A percentile compares a stretch with the other conserved stretches of the same genome.
phyloP scores from a whole-genome alignment of 2,888 invertebrate species.

The Erebia ligea region DNA sequence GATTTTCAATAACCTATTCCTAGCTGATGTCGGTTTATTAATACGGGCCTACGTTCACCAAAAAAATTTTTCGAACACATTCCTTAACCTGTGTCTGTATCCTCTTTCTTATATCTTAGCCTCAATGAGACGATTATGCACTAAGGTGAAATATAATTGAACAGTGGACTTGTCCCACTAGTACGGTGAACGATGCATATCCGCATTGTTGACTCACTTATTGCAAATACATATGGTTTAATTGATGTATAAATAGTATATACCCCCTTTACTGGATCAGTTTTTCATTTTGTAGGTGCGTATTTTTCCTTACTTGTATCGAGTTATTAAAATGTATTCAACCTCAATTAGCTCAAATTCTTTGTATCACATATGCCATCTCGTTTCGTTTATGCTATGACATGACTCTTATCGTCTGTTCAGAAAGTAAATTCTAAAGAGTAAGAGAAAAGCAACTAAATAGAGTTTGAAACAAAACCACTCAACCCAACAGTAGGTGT shows the following conservation, averaged over 20 bases:
- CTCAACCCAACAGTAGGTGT: no score
- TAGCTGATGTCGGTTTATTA: no score
- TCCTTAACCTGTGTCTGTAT: background rate
- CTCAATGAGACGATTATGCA: slow-evolving; percentile 22
- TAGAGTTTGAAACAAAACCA: no score
- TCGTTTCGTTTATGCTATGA: no score
- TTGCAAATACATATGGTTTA: slow-evolving; percentile 31
- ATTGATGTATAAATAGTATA: slow-evolving; percentile 20
- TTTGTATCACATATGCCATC: no score
- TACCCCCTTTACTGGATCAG: background rate
- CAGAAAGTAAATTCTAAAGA: no score
- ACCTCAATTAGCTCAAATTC: no score
- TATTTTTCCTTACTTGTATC: background rate
- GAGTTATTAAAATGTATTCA: no score
- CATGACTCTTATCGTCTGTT: no score
- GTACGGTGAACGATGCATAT: slow-evolving; percentile 27
- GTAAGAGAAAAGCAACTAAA: no score
- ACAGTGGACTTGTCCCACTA: slow-evolving; percentile 25
- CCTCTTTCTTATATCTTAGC: background rate
- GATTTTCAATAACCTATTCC: no score
- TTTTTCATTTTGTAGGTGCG: background rate
- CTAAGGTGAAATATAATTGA: slow-evolving; percentile 15
- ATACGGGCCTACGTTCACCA: no score
- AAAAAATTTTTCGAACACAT: background rate
- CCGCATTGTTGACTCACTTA: slow-evolving; percentile 35